A percentile compares a stretch with the other conserved stretches of the same genome.
Evolutionary conservation across 2,113 vertebrate species (phyloP).

Genomic region (Tetrao urogallus): DNA sequence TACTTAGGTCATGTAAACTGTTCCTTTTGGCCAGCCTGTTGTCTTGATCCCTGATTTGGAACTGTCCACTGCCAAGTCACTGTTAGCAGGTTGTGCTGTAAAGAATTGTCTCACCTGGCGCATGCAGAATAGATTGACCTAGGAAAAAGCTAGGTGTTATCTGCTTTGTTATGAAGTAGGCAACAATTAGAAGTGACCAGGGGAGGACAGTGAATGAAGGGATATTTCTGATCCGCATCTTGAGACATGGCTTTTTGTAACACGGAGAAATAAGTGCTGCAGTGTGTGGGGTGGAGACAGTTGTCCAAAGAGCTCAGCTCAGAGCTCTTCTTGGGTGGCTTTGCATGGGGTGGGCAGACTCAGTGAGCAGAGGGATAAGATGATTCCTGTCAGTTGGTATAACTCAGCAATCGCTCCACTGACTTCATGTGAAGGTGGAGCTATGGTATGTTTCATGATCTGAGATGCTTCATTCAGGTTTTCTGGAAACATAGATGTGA

Average conservation of each 20-base stretch:
- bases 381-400: neutral
- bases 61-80: neutral
- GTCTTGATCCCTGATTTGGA: neutral
- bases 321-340: neutral
- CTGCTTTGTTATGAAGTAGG: neutral
- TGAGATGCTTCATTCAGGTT: neutral
- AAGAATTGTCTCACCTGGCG: neutral
- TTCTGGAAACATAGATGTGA: neutral
- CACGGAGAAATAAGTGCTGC: neutral
- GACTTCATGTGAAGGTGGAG: neutral
- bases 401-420: accelerated
- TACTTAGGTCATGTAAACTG: neutral
- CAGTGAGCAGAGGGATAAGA: neutral
- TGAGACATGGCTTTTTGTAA: neutral
- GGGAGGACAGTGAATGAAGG: neutral
- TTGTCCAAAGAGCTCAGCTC: neutral
- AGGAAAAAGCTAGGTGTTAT: neutral
- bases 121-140: neutral
- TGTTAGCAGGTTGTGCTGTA: neutral
- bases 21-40: neutral
- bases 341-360: neutral
- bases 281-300: neutral
- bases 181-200: neutral
- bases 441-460: neutral
- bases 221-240: neutral